Evolutionary conservation across 2,888 invertebrate species (phyloP).

Genomic region (Esperia sulphurella): DNA sequence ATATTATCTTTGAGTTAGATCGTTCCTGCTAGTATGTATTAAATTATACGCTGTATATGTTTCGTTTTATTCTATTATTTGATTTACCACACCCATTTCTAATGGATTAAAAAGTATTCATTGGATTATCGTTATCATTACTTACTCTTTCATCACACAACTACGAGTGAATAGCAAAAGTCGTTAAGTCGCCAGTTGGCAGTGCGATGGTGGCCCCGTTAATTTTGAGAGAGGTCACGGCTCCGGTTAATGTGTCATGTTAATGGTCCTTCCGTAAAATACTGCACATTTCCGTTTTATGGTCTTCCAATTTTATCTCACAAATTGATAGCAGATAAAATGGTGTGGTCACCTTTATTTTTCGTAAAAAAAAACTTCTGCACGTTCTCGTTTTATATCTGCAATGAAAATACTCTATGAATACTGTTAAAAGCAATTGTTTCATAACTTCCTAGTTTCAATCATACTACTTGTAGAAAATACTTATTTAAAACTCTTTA

Average conservation of each 20-base stretch:
- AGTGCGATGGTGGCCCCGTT: conserved; percentile 44
- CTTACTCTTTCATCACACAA: not conserved
- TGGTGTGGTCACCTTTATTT: not conserved
- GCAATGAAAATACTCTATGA: too few relatives aligned
- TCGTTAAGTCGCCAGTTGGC: conserved; percentile 48
- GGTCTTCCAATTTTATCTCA: conserved; percentile 50
- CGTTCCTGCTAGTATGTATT: too few relatives aligned
- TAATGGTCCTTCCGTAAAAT: conserved; percentile 52
- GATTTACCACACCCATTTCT: too few relatives aligned
- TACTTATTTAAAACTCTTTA: too few relatives aligned
- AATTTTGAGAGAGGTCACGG: conserved; percentile 42
- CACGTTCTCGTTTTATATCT: too few relatives aligned
- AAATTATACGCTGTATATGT: too few relatives aligned
- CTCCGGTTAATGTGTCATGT: conserved; percentile 59
- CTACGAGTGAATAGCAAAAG: conserved; percentile 42
- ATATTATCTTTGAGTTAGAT: too few relatives aligned
- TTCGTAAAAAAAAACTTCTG: not conserved
- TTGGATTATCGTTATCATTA: not conserved
- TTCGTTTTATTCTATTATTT: too few relatives aligned
- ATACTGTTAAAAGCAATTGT: too few relatives aligned
- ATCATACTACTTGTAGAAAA: too few relatives aligned
- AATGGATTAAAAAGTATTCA: too few relatives aligned
- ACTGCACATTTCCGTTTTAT: conserved; percentile 52
- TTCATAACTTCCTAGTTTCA: too few relatives aligned
- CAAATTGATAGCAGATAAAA: conserved; percentile 25